Conservation (phyloP, 2,113 vertebrate species). For the Cichladusa arquata region DNA sequence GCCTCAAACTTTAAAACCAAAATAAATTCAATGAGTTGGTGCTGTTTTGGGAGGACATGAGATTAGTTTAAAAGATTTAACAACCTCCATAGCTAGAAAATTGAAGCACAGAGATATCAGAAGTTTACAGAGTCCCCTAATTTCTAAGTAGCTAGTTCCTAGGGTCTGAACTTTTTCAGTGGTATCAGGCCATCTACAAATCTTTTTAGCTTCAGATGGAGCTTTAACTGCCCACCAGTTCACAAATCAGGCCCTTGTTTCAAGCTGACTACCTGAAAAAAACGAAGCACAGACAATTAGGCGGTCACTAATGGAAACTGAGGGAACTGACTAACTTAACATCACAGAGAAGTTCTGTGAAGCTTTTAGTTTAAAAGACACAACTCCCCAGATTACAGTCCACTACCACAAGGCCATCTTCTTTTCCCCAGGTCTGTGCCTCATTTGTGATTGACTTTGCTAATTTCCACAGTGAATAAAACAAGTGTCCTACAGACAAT, state of each 20-base stretch:
- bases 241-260: conserved; percentile 14
- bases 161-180: conserved; percentile 9
- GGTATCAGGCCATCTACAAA: not conserved
- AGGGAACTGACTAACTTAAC: not conserved
- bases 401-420: not conserved
- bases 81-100: conserved; percentile 3
- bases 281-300: not conserved
- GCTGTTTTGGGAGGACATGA: not conserved
- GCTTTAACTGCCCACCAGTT: conserved; percentile 1
- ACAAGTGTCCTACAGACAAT: conserved; percentile 23
- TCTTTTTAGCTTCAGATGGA: conserved; percentile 8
- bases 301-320: not conserved
- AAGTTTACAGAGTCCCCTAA: not conserved
- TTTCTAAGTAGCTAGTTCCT: conserved; percentile 1
- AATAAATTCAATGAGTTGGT: not conserved
- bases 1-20: not conserved
- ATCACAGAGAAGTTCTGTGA: not conserved
- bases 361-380: not conserved
- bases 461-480: conserved; percentile 35
- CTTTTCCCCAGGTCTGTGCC: not conserved
- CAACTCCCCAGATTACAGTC: not conserved
- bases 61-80: not conserved
- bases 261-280: conserved; percentile 37
- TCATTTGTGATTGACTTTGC: conserved; percentile 19
- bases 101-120: not conserved